These are phyloP conservation scores for Cossypha polioptera DNA, from an alignment of 2,797 vertebrate species.

Conservation along the genomic window DNA sequence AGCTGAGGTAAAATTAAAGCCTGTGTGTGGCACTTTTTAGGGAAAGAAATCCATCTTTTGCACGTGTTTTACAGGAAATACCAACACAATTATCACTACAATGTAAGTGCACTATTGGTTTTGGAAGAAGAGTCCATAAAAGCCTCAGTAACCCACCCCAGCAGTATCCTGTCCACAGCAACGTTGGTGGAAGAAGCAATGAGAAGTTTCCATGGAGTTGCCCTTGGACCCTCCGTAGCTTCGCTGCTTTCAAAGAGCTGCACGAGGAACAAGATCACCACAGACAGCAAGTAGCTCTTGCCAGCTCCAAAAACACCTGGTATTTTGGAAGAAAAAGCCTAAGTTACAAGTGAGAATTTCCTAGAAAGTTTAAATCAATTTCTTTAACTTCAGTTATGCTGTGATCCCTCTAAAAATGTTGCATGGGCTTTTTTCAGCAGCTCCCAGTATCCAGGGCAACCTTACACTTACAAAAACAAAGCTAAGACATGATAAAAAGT, in stretches of 20 bases:
- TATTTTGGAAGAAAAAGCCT: slow-evolving; percentile 8
- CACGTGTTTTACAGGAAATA: not conserved
- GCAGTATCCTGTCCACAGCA: slow-evolving; percentile 81
- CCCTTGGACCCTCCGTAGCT: not conserved
- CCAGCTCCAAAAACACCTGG: slow-evolving; percentile 83
- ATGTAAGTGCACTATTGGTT: accelerated
- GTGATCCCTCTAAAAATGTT: not conserved
- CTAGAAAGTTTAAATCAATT: not conserved
- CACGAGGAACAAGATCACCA: slow-evolving; percentile 78
- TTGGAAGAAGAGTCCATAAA: not conserved
- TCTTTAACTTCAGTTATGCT: not conserved
- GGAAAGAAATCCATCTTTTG: not conserved
- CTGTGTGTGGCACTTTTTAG: accelerated
- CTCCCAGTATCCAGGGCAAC: not conserved
- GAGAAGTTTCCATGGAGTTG: slow-evolving; percentile 76
- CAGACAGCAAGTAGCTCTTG: slow-evolving; percentile 81
- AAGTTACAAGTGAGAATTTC: not conserved
- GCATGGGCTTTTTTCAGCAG: not conserved
- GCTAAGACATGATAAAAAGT: not conserved
- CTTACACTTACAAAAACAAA: not conserved
- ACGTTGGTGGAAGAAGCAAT: slow-evolving; percentile 81
- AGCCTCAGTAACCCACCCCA: slow-evolving; percentile 69
- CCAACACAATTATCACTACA: not conserved
- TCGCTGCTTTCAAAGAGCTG: slow-evolving; percentile 77
- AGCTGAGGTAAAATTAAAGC: not conserved